Evolutionary conservation across 2,113 vertebrate species (phyloP), one percentile per base, ranked within the genome.

Genomic region (Echinops telfairi): DNA sequence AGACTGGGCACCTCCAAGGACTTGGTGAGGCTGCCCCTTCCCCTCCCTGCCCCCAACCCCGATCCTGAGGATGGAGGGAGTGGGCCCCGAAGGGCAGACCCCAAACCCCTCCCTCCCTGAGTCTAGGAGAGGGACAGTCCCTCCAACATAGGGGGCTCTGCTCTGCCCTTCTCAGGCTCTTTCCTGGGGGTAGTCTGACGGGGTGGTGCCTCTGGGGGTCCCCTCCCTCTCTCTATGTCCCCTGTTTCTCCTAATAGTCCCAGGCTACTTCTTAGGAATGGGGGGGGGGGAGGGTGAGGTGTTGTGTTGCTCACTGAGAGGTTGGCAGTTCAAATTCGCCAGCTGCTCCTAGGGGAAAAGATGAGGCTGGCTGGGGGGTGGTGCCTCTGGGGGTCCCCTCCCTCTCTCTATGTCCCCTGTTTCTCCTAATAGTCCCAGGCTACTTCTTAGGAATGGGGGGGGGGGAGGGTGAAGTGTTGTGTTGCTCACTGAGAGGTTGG

Each of bases 1-100:
- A 98, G 99, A 94, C 98, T 99, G 38, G 99, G 99, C 78, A 99
- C 99, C 17, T 99, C 99, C 96, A 99, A 99, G 98, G 99, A 99
- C 97, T 94, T 99, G 99, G 99, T 99, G 97, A 99, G 99, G 98
- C 47, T 80, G 3, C 91, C 85, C 22, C n/a, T 33, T 11, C 29
- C 85, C 84, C n/a, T 68, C 14, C 27, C 47, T 5, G 4, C 7
- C 64, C 68, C 64, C 17, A 4, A 8, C 40, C 27, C 4, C 0
- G 3, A 3, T 53, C n/a, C 58, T 47, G 58, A 86, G 73, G 70
- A 38, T 1, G 7, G 68, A 43, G 19, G 17, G 3, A 40, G 57
- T 15, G 60, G 60, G 20, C n/a, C 33, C 2, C 3, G n/a, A 33
- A 62, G 27, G 1, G 7, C 29, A 80, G 80, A 58, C 62, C 57